These are phyloP conservation scores for Periplaneta americana DNA, from an alignment of 1,140 invertebrate species.

Conservation along the genomic window DNA sequence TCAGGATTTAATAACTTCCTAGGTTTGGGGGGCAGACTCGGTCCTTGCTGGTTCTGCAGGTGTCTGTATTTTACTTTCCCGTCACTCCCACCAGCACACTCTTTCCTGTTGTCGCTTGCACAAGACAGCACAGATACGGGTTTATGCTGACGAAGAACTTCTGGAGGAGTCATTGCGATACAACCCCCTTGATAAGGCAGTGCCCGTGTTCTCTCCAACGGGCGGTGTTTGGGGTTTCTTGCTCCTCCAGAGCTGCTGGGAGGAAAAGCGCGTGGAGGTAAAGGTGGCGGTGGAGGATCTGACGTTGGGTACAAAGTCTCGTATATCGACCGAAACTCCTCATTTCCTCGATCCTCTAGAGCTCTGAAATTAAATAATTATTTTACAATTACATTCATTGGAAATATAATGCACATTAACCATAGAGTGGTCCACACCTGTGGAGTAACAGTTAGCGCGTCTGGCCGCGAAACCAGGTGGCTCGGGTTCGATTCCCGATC, in stretches of 20 bases:
- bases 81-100: neutral
- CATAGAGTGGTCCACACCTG: too few relatives aligned
- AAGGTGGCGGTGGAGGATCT: slow-evolving; percentile 34
- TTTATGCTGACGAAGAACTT: slow-evolving; percentile 27
- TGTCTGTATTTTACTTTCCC: neutral
- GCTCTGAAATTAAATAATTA: neutral
- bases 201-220: slow-evolving; percentile 38
- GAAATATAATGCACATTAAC: too few relatives aligned
- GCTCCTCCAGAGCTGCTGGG: slow-evolving; percentile 12
- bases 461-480: too few relatives aligned
- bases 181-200: slow-evolving; percentile 19
- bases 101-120: neutral
- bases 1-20: slow-evolving; percentile 43
- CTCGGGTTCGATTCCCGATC: too few relatives aligned
- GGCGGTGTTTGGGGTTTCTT: slow-evolving; percentile 28
- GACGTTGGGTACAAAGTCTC: slow-evolving; percentile 34
- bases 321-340: slow-evolving; percentile 26
- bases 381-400: too few relatives aligned
- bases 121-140: slow-evolving; percentile 16
- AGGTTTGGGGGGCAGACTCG: slow-evolving; percentile 27
- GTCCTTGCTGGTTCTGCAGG: slow-evolving; percentile 14
- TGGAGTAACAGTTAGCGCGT: too few relatives aligned
- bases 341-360: slow-evolving; percentile 12
- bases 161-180: neutral
- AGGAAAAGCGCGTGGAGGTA: slow-evolving; percentile 35